Base-by-base conservation (phyloP, 2,888 invertebrate species). In the Drosophila koepferae region DNA sequence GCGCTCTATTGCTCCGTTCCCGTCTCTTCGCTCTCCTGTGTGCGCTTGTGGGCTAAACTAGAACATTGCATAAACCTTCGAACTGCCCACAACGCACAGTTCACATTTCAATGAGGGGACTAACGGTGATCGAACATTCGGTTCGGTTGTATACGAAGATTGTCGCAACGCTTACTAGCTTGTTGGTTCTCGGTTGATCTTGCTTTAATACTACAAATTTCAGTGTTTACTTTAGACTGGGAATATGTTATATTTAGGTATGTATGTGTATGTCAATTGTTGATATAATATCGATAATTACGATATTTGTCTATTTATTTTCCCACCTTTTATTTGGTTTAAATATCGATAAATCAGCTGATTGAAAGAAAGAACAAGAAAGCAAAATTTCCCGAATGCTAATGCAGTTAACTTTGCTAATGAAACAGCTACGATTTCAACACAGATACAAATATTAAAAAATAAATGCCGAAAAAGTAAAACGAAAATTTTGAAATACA, bases 11-110 rank as follows among this genome's bases (percentile, higher is more conserved):
- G 62, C 71, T 63, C 48, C 59, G 40, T 62, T 34, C 38, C 62
- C 56, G 41, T 66, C 51, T 63, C 74, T 60, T 67, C 69, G 60
- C 72, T 77, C 72, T 76, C 77, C 77, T 74, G 20, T 67, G 28
- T 64, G 40, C 36, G 62, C 62, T 80, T 59, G 63, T 73, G 63
- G 74, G 78, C 75, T 64, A 71, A 76, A 87, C 86, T 85, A 85
- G 82, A 85, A 85, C 84, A 85, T 85, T 85, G 84, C 84, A 85
- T 84, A 84, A 84, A 84, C 84, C 71, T 65, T 67, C 70, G 66
- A 60, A 69, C 71, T 76, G 78, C 67, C 80, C 68, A 66, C 67
- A 69, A 72, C 75, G 67, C 74, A 71, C 72, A 67, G 82, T 71
- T 85, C 83, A 82, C 84, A 85, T 85, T 72, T 76, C 81, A 68